Base-by-base conservation (phyloP, 2,888 invertebrate genomes). In the Parnassius mnemosyne region DNA sequence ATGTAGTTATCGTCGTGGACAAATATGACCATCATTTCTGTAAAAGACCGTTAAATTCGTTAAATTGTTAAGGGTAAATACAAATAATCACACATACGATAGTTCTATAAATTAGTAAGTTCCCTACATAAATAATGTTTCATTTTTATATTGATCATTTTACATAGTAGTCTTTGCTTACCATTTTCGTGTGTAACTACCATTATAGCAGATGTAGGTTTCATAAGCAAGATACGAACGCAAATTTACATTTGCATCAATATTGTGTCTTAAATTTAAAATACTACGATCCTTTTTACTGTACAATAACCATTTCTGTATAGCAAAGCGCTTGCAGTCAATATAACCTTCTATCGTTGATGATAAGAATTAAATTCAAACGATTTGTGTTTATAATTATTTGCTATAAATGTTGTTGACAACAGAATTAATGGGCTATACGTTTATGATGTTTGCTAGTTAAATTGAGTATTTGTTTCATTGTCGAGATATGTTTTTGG, bases 161-260 rank as follows among this genome's bases (percentile, higher is more conserved):
- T 46, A 47, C 47, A 20, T 55, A 47, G 25, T 44, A 16, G 20
- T 46, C 34, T 46, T 12, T 46, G 12, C 11, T 53, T 46, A 34
- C 53, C 9, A 59, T 53, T 59, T 51, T 20, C 58, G 52, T 59
- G 47, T 59, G 13, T 53, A 46, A 59, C 58, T 13, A 59, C 46
- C 59, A 47, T 59, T 47, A 59, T 9, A 12, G 46, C 25, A 46
- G n/a, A 47, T 34, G 46, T 46, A 47, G 34, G 50, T 47, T 58
- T 58, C 47, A 13, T 43, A 13, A 9, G 25, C 9, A 53, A 46
- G 9, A 44, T 1, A 12, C n/a, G 44, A 50, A 50, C 7, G 9
- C 57, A 58, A 59, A 59, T 7, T 13, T 12, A 51, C 11, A 44
- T 10, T n/a, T 52, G 57, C 57, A 12, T 49, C 16, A 16, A 58